Evolutionary conservation across 2,888 invertebrate genomes (phyloP).

Genomic region (Hermaeophaga mercurialis): DNA sequence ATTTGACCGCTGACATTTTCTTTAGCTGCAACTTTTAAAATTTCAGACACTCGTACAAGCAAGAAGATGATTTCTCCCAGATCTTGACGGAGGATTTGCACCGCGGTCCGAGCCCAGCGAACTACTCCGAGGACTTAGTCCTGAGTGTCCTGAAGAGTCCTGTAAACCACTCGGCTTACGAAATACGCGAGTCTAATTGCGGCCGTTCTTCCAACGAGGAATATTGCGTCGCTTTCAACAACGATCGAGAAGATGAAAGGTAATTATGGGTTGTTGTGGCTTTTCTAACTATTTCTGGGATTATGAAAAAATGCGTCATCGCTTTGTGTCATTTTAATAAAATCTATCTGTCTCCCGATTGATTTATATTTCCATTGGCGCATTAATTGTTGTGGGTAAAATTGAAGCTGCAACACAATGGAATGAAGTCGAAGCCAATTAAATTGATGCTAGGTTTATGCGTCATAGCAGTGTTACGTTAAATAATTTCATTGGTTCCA

Average conservation of each 20-base stretch:
- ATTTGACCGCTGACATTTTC: background rate
- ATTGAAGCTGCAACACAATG: too few species aligned
- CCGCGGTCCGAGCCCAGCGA: conserved; percentile 23
- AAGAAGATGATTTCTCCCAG: conserved; percentile 30
- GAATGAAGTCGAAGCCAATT: too few species aligned
- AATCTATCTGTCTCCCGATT: too few species aligned
- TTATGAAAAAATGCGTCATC: too few species aligned
- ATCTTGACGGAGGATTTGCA: conserved; percentile 27
- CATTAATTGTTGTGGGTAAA: too few species aligned
- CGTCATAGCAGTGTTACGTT: too few species aligned
- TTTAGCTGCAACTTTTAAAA: background rate
- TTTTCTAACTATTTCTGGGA: too few species aligned
- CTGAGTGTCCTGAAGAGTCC: conserved; percentile 67
- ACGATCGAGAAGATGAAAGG: conserved; percentile 36
- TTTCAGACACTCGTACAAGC: conserved; percentile 33
- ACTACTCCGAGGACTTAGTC: conserved; percentile 60
- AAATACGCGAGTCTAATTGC: conserved; percentile 36
- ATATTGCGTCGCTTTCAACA: conserved; percentile 19
- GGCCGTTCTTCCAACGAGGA: conserved; percentile 33
- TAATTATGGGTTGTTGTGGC: too few species aligned
- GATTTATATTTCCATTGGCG: too few species aligned
- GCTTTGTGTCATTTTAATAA: too few species aligned
- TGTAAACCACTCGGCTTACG: conserved; percentile 56
- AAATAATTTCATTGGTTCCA: too few species aligned
- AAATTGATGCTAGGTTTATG: too few species aligned